Evolutionary conservation across 1,140 invertebrate species (phyloP).

Genomic region (Diachasmimorpha longicaudata): DNA sequence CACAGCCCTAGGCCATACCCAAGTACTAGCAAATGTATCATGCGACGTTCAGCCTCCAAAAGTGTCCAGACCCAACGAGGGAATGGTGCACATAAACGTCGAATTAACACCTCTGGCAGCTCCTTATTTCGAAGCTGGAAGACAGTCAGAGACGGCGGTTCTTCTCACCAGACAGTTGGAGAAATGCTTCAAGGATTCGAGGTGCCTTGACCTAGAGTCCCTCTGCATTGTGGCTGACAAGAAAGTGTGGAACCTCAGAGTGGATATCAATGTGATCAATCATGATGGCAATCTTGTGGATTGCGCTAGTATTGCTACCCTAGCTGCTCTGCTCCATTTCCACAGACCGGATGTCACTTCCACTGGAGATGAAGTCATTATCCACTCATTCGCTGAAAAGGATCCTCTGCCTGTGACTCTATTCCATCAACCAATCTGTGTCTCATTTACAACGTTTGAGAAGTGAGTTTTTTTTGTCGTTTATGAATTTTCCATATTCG

Average conservation of each 20-base stretch:
- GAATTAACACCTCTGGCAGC: constrained; percentile 85
- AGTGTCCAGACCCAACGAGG: constrained; percentile 85
- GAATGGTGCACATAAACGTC: constrained; percentile 84
- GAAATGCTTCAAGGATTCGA: constrained; percentile 86
- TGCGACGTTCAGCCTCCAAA: constrained; percentile 87
- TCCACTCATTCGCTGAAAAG: constrained; percentile 81
- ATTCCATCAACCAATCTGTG: constrained; percentile 88
- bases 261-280: constrained; percentile 90
- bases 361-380: constrained; percentile 80
- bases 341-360: constrained; percentile 88
- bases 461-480: constrained; percentile 42
- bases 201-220: constrained; percentile 91
- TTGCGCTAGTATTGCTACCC: constrained; percentile 86
- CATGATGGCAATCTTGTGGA: constrained; percentile 94
- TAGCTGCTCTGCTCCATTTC: constrained; percentile 88
- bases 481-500: constrained; percentile 10
- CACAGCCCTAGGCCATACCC: constrained; percentile 77
- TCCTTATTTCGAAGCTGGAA: constrained; percentile 77
- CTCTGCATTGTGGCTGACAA: constrained; percentile 91
- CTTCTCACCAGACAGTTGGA: constrained; percentile 86
- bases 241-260: constrained; percentile 86
- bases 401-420: constrained; percentile 86
- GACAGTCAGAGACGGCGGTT: constrained; percentile 74
- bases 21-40: constrained; percentile 84
- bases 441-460: constrained; percentile 84